These are phyloP conservation scores for Gryllus bimaculatus DNA, from an alignment of 1,140 invertebrate species.

Conservation along the genomic window DNA sequence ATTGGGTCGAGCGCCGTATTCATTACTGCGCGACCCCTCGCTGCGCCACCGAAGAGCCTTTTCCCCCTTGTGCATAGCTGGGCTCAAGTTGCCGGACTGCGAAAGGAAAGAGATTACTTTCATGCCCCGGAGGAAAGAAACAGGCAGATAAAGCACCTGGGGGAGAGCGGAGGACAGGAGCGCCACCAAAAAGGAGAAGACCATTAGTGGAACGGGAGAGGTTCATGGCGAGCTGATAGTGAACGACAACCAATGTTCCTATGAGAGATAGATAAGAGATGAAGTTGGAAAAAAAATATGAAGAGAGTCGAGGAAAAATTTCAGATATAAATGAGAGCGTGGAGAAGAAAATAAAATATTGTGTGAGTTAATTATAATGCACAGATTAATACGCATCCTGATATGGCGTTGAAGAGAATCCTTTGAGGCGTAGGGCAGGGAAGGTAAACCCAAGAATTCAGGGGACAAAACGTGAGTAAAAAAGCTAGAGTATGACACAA, in stretches of 20 bases:
- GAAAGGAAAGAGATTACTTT: neutral
- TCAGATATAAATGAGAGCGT: too few relatives aligned
- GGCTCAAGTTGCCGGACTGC: neutral
- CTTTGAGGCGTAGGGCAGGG: too few relatives aligned
- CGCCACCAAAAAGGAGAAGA: neutral
- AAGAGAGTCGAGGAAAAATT: too few relatives aligned
- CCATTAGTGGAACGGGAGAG: neutral
- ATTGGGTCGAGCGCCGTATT: neutral
- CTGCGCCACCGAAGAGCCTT: neutral
- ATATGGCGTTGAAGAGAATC: too few relatives aligned
- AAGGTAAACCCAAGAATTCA: too few relatives aligned
- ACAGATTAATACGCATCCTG: too few relatives aligned
- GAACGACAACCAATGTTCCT: neutral
- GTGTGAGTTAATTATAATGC: too few relatives aligned
- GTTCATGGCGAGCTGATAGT: neutral
- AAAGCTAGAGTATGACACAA: too few relatives aligned
- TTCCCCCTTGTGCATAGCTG: neutral
- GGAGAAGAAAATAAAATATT: too few relatives aligned
- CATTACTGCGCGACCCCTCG: neutral
- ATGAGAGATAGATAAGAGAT: neutral
- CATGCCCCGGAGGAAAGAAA: neutral
- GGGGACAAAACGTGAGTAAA: too few relatives aligned
- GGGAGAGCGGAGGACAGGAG: neutral
- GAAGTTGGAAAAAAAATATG: neutral
- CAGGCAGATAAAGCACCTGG: neutral